Conservation (phyloP, 2,797 vertebrate genomes). For the Alca torda region DNA sequence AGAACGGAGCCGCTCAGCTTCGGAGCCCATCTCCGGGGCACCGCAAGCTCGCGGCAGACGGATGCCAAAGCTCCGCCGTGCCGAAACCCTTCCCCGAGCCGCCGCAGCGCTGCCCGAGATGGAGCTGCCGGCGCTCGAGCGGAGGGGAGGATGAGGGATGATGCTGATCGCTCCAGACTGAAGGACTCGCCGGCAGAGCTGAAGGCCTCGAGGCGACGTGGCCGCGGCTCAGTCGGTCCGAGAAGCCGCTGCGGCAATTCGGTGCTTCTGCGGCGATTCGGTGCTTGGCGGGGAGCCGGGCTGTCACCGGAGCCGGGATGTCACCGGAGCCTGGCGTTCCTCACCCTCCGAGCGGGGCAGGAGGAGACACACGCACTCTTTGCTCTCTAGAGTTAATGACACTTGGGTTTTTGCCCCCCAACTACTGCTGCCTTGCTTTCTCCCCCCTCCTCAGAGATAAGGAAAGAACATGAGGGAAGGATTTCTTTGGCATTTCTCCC, state of each 20-base stretch:
- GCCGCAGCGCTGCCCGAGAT: not conserved
- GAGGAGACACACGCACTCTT: not conserved
- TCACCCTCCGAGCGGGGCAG: not conserved
- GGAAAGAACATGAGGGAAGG: not conserved
- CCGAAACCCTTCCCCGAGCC: not conserved
- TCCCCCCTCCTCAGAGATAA: not conserved
- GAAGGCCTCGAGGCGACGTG: not conserved
- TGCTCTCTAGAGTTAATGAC: not conserved
- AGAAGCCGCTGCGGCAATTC: accelerated
- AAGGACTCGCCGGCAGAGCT: not conserved
- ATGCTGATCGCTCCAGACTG: not conserved
- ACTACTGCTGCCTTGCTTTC: too few species aligned
- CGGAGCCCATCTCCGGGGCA: not conserved
- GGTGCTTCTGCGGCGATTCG: not conserved
- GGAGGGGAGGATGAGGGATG: not conserved
- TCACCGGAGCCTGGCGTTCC: not conserved
- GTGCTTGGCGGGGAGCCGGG: not conserved
- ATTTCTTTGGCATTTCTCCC: not conserved
- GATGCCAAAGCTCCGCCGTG: not conserved
- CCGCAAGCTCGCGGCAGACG: accelerated
- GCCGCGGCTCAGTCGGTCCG: not conserved
- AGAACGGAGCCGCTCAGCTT: not conserved
- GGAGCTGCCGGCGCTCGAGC: not conserved
- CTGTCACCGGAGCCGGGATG: not conserved
- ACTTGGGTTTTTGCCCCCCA: not conserved